Percentiles rank a stretch among this genome's conserved stretches.
phyloP scores from a whole-genome alignment of 2,888 invertebrate genomes.

The Meteorus colon region DNA sequence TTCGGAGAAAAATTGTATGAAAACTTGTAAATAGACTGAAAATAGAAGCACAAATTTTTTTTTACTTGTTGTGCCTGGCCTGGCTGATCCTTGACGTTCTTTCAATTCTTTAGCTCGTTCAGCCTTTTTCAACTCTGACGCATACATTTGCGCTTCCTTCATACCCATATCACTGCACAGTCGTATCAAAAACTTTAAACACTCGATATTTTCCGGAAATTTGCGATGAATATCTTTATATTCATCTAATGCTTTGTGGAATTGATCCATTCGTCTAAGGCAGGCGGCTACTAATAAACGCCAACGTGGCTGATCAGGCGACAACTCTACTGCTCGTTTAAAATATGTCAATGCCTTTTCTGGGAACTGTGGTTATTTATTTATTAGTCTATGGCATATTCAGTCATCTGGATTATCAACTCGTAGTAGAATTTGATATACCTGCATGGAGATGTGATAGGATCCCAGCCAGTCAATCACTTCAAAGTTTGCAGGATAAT shows the following conservation, averaged over 20 bases:
- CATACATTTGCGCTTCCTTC: conserved; percentile 90
- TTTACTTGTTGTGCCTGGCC: conserved; percentile 72
- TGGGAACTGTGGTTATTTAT: conserved; percentile 75
- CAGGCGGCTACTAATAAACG: conserved; percentile 90
- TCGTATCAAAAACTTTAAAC: conserved; percentile 91
- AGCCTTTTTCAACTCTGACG: conserved; percentile 86
- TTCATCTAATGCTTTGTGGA: conserved; percentile 86
- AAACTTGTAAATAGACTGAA: background rate
- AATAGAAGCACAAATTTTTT: conserved; percentile 13
- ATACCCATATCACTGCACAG: conserved; percentile 92
- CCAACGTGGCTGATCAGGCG: conserved; percentile 83
- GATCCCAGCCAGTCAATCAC: conserved; percentile 93
- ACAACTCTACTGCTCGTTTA: conserved; percentile 80
- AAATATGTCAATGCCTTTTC: conserved; percentile 91
- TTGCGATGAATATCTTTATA: conserved; percentile 90
- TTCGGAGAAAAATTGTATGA: conserved; percentile 17
- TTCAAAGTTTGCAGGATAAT: conserved; percentile 73
- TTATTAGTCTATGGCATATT: conserved; percentile 13
- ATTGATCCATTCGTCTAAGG: conserved; percentile 87
- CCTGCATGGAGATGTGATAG: conserved; percentile 90
- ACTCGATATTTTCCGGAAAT: conserved; percentile 97
- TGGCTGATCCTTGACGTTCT: conserved; percentile 77
- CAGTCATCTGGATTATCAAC: background rate
- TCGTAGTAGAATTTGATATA: conserved; percentile 51
- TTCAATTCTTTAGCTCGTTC: conserved; percentile 76